These are phyloP conservation scores for Mormyrus hasselquistii DNA, from an alignment of 2,797 vertebrate species.

Conservation along the genomic window DNA sequence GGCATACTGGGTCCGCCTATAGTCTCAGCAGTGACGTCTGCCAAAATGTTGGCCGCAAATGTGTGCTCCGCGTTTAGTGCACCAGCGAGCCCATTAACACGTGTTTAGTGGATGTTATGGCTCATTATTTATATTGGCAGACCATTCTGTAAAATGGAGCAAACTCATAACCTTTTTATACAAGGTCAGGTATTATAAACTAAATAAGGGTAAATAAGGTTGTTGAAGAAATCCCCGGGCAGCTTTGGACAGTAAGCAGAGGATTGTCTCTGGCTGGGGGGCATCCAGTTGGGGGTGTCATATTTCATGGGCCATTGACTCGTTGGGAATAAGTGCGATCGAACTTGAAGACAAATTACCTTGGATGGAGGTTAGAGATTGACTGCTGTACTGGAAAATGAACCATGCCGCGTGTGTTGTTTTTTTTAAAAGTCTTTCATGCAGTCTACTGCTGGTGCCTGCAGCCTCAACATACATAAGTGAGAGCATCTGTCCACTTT, in stretches of 20 bases:
- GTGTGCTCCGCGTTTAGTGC: background rate
- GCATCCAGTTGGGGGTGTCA: background rate
- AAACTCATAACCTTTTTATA: background rate
- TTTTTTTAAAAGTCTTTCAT: background rate
- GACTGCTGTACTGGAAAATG: background rate
- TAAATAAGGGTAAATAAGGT: background rate
- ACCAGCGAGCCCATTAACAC: background rate
- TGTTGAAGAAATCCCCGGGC: background rate
- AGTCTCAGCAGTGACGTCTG: background rate
- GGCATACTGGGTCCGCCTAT: background rate
- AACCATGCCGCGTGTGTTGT: background rate
- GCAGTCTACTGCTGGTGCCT: background rate
- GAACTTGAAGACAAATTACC: background rate
- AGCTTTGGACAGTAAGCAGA: background rate
- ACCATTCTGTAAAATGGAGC: background rate
- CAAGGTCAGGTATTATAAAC: background rate
- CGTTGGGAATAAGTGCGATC: background rate
- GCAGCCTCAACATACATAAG: slow-evolving; percentile 16
- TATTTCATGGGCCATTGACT: background rate
- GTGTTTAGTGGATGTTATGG: background rate
- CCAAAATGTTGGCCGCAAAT: background rate
- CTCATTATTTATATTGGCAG: background rate
- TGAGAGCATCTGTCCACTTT: background rate
- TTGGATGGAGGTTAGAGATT: background rate
- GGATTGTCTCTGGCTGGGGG: background rate